A percentile compares a stretch with the other conserved stretches of the same genome.
These are phyloP conservation scores for Leucoma salicis DNA, from an alignment of 2,888 invertebrate genomes.

Conservation along the genomic window DNA sequence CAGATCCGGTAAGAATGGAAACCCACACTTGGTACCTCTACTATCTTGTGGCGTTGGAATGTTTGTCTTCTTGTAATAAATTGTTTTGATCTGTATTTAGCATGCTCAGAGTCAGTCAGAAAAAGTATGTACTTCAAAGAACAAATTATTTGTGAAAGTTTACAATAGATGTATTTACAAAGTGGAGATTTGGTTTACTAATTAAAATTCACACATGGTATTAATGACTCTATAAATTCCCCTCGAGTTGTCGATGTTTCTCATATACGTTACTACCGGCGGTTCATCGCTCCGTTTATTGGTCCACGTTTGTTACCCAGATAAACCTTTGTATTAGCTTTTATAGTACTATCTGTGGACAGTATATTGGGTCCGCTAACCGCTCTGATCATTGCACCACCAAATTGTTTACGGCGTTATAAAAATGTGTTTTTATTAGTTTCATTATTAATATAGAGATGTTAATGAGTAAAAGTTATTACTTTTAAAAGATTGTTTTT, in stretches of 20 bases:
- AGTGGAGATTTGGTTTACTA: too few species aligned
- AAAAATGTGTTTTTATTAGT: conserved; percentile 22
- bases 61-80: too few species aligned
- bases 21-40: too few species aligned
- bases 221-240: conserved; percentile 45
- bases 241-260: conserved; percentile 60
- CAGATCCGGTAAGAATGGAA: too few species aligned
- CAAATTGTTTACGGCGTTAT: conserved; percentile 27
- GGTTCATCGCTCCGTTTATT: conserved; percentile 79
- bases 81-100: too few species aligned
- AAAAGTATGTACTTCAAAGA: too few species aligned
- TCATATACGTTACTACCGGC: conserved; percentile 76
- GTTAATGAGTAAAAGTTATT: neutral
- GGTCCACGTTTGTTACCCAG: conserved; percentile 75
- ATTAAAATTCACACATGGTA: too few species aligned
- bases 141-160: too few species aligned
- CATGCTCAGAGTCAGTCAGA: too few species aligned
- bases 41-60: too few species aligned
- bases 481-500: neutral
- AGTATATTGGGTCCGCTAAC: conserved; percentile 46
- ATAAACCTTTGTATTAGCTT: conserved; percentile 76
- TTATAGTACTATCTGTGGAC: conserved; percentile 69
- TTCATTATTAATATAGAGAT: conserved; percentile 19
- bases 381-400: conserved; percentile 38
- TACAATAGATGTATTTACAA: too few species aligned